phyloP scores from a whole-genome alignment of 2,797 vertebrate species.

The Natrix natrix region DNA sequence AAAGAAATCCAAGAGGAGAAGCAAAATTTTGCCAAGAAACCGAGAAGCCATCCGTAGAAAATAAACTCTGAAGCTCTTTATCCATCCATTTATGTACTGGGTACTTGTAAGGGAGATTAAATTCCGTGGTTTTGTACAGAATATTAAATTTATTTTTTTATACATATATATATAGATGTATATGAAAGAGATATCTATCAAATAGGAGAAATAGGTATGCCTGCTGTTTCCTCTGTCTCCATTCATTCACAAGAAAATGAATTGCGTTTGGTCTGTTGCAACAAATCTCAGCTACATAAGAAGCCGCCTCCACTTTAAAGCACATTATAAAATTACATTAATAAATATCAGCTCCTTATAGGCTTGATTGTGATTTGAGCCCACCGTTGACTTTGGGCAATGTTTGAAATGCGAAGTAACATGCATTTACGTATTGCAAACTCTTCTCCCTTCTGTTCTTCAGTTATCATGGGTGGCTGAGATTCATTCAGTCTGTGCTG shows the following conservation, averaged over 20 bases:
- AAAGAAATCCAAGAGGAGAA: slow-evolving; percentile 68
- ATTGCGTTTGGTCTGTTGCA: neutral
- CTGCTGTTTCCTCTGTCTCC: neutral
- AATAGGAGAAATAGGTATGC: neutral
- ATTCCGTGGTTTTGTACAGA: slow-evolving; percentile 11
- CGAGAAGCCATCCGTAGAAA: neutral
- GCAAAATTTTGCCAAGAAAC: slow-evolving; percentile 38
- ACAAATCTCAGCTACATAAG: neutral
- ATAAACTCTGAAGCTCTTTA: neutral
- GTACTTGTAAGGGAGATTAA: neutral
- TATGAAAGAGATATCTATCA: neutral
- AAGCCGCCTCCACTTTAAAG: neutral
- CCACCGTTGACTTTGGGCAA: neutral
- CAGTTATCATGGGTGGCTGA: neutral
- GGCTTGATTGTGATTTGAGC: neutral
- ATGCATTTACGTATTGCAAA: neutral
- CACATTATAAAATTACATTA: neutral
- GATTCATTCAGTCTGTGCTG: neutral
- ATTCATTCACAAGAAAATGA: neutral
- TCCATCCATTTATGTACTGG: neutral
- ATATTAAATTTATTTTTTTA: neutral
- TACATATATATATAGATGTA: neutral
- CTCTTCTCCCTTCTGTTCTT: too few species aligned
- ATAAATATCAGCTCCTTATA: neutral
- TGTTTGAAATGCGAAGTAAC: neutral